Evolutionary conservation across 1,140 invertebrate genomes (phyloP), one percentile per base, ranked within the genome.

Genomic region (Helicoverpa armigera): DNA sequence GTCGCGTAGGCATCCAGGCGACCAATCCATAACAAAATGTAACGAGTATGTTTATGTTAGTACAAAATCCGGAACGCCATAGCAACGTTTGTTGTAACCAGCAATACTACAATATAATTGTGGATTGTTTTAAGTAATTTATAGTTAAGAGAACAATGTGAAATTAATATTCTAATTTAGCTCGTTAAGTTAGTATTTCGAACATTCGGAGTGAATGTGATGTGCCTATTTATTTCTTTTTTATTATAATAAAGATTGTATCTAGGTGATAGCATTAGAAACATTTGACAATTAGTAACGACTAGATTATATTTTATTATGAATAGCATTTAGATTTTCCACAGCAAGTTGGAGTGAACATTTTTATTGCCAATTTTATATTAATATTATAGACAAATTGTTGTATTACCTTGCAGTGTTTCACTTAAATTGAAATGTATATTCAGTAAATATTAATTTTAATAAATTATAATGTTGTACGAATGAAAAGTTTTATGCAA

Each of bases 161-260:
- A 87, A 87, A 85, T 86, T 88, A 88, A 87, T 86, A 69, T 89
- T 85, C 82, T 85, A 85, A 89, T 86, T 85, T 91, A 89, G 86
- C 79, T 82, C 83, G 70, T 89, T 88, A 89, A 90, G 89, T 89
- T 88, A 81, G 83, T 87, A 86, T 87, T 89, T 88, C 60, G 76
- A 79, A 88, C 91, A 89, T 92, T 93, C 90, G 81, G 74, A 82
- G 79, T 87, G 91, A 94, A 92, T 93, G 91, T 90, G 81, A 90
- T 90, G 91, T 93, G 92, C 92, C 91, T 94, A 94, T 94, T 94
- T 94, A 92, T 94, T 94, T 91, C 88, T 85, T 90, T 88, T 90
- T 90, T 87, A 79, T 85, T 81, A 86, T 83, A 87, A 84, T 88
- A 83, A 91, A 87, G 87, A 90, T 87, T 89, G 87, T 91, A 91